A percentile compares a stretch with the other conserved stretches of the same genome.
Conservation (phyloP, 1,140 invertebrate species). For the Rhizoglyphus robini region DNA sequence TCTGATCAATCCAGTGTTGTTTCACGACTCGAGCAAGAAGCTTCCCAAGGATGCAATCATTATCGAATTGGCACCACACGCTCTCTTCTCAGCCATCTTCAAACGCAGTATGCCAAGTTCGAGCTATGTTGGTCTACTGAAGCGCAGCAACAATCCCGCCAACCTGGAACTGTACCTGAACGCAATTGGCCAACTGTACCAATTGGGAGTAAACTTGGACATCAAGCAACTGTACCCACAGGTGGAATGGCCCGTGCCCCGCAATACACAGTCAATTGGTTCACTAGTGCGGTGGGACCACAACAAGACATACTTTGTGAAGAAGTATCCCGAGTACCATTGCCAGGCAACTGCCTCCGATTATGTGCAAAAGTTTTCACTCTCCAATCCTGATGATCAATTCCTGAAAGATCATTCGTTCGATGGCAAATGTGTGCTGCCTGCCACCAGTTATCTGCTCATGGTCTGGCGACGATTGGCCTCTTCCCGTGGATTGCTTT, state of each 20-base stretch:
- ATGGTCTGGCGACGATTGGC: slow-evolving; percentile 85
- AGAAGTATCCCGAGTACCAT: slow-evolving; percentile 41
- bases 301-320: slow-evolving; percentile 52
- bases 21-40: slow-evolving; percentile 57
- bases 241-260: slow-evolving; percentile 36
- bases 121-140: slow-evolving; percentile 39
- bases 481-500: slow-evolving; percentile 32
- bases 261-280: slow-evolving; percentile 37
- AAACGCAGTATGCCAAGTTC: slow-evolving; percentile 50
- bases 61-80: slow-evolving; percentile 70
- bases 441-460: slow-evolving; percentile 83
- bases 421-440: slow-evolving; percentile 82
- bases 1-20: slow-evolving; percentile 53
- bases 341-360: slow-evolving; percentile 44
- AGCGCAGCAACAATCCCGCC: slow-evolving; percentile 31
- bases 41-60: slow-evolving; percentile 73
- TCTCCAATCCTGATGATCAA: slow-evolving; percentile 48
- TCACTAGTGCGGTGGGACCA: slow-evolving; percentile 42
- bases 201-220: slow-evolving; percentile 57
- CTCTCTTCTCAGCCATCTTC: slow-evolving; percentile 60
- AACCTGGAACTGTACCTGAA: slow-evolving; percentile 12
- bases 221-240: slow-evolving; percentile 28
- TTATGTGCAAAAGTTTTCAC: slow-evolving; percentile 55
- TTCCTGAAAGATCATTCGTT: slow-evolving; percentile 75
- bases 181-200: slow-evolving; percentile 48